Evolutionary conservation across 2,797 vertebrate genomes (phyloP), one percentile per base, ranked within the genome.

Genomic region (Saxicola maurus): DNA sequence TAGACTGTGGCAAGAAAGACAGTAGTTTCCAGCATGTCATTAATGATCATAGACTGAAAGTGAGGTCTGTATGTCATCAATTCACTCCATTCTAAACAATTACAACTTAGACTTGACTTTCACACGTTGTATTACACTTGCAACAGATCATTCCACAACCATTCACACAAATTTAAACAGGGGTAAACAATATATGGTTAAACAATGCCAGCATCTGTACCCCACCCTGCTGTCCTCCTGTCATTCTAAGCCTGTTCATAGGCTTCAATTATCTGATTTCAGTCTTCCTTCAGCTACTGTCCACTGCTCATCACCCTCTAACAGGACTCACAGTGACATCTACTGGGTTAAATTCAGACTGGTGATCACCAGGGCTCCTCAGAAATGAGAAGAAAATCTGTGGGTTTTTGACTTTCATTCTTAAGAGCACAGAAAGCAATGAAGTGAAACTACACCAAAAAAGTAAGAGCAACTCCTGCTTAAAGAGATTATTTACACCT

Each of bases 241-340:
- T 30, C 60, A 45, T 38, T 74, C n/a, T 21, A 40, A 28, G 53
- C 24, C 45, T 75, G 35, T 28, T 42, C 45, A 55, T 1, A 43
- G 38, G 23, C 35, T 81, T 76, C 18, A 62, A 40, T 60, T 46
- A 77, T 42, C 17, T 24, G 52, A 62, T 40, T 86, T 79, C 69
- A 61, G 43, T 30, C 74, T 53, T 51, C 60, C 77, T 87, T 68
- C 61, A 84, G 49, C 84, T 77, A 25, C 56, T 92, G 91, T 83
- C 94, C 89, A 82, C 75, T 73, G 52, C 48, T 80, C 76, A 86
- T n/a, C 27, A 67, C 38, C 94, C 74, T 87, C 85, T 62, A 82
- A 95, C 55, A 96, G 91, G 94, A 84, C 95, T 84, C 91, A 93
- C 82, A 94, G 95, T 91, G 96, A 96, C 97, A 96, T 95, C 97